A percentile compares a stretch with the other conserved stretches of the same genome.
Conservation (phyloP, 1,140 invertebrate species). For the Hylyphantes graminicola region DNA sequence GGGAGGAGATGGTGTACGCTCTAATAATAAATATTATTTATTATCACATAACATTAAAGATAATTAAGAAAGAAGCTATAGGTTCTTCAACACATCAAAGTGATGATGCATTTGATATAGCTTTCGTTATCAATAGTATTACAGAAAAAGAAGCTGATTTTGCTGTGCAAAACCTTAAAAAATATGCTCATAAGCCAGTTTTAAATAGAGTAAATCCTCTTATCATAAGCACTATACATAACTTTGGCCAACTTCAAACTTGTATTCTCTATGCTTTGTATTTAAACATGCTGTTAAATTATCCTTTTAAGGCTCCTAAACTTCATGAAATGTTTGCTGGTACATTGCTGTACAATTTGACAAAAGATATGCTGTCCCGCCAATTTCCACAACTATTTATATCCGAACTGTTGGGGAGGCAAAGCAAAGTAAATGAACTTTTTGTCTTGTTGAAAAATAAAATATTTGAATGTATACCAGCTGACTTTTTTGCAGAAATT, state of each 20-base stretch:
- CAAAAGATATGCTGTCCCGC: constrained; percentile 32
- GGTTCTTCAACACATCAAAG: not conserved
- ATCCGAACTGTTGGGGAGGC: constrained; percentile 38
- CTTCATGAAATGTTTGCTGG: constrained; percentile 30
- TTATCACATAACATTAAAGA: constrained; percentile 11
- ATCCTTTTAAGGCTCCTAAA: constrained; percentile 13
- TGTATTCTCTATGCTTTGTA: constrained; percentile 20
- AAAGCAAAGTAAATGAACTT: constrained; percentile 4
- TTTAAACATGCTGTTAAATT: constrained; percentile 35
- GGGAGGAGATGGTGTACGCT: constrained; percentile 42
- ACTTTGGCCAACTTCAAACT: constrained; percentile 48
- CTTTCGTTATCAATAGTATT: not conserved
- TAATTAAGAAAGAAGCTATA: not conserved
- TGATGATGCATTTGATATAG: not conserved
- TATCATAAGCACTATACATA: constrained; percentile 33
- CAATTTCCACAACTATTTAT: constrained; percentile 39
- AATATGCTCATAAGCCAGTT: constrained; percentile 42
- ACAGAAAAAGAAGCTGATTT: not conserved
- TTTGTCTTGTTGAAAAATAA: constrained; percentile 8
- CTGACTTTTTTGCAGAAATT: not conserved
- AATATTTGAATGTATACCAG: constrained; percentile 9
- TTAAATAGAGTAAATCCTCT: constrained; percentile 43
- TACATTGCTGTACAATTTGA: constrained; percentile 55
- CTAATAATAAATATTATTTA: constrained; percentile 39
- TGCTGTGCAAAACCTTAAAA: constrained; percentile 32